phyloP scores from a whole-genome alignment of 53 echinoderm and acorn worm genomes.

The Echinometra lucunter region DNA sequence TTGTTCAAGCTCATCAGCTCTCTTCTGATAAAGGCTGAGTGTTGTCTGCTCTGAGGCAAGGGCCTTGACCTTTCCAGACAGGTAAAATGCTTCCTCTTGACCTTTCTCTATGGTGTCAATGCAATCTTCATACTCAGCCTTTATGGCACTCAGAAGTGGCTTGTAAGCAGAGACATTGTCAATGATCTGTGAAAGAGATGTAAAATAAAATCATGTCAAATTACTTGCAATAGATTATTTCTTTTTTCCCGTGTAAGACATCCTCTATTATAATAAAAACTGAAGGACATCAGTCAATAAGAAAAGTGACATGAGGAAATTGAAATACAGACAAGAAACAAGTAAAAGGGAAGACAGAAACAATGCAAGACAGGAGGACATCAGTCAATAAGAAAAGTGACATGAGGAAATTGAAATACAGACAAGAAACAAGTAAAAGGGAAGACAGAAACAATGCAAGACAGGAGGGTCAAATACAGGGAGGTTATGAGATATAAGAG shows the following conservation, averaged over 20 bases:
- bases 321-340: too few relatives aligned
- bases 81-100: conserved; percentile 92
- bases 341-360: background rate
- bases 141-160: conserved; percentile 86
- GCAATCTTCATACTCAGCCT: conserved; percentile 95
- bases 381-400: background rate
- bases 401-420: background rate
- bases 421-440: background rate
- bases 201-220: background rate
- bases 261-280: background rate
- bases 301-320: background rate
- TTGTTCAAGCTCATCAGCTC: conserved; percentile 86
- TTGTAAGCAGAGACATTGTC: conserved; percentile 91
- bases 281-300: background rate
- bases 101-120: conserved; percentile 93
- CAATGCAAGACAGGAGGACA: background rate
- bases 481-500: background rate
- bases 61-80: conserved; percentile 94
- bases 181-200: conserved; percentile 73
- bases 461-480: background rate
- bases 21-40: conserved; percentile 86
- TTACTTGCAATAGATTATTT: background rate
- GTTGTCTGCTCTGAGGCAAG: conserved; percentile 96
- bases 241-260: background rate
- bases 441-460: background rate